These are phyloP conservation scores for Hozukius guyotensis DNA, from an alignment of 2,797 vertebrate species.

Conservation along the genomic window DNA sequence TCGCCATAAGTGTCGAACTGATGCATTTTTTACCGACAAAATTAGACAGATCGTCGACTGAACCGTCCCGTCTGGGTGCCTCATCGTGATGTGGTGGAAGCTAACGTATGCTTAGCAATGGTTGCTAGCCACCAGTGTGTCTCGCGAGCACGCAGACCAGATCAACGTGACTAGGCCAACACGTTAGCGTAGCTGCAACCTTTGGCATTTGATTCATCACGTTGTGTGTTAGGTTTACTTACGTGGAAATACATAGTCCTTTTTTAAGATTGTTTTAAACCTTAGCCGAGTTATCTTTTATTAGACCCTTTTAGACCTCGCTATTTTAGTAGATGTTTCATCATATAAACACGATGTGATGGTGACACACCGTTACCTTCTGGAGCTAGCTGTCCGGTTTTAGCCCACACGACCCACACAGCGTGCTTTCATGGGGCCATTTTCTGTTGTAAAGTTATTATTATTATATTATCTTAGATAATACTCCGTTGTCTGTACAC, in stretches of 20 bases:
- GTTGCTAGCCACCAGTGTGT: conserved; percentile 7
- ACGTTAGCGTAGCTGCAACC: conserved; percentile 59
- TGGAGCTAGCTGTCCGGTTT: neutral
- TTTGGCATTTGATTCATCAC: conserved; percentile 37
- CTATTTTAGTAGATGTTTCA: neutral
- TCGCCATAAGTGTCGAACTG: rapidly evolving
- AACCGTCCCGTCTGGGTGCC: conserved; percentile 57
- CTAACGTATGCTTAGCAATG: conserved; percentile 46
- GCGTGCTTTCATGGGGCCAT: conserved; percentile 43
- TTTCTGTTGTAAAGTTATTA: neutral
- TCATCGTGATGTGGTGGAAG: conserved; percentile 43
- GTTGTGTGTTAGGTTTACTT: too few species aligned
- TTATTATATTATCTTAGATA: neutral
- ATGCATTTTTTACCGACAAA: neutral
- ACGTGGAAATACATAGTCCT: rapidly evolving
- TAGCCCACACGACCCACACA: neutral
- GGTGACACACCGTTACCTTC: conserved; percentile 19
- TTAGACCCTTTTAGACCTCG: neutral
- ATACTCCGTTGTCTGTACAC: rapidly evolving
- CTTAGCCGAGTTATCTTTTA: rapidly evolving
- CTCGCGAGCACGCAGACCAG: conserved; percentile 64
- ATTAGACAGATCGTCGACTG: conserved; percentile 59
- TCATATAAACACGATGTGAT: conserved; percentile 32
- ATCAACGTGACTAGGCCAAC: conserved; percentile 79
- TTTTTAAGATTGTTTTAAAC: too few species aligned